phyloP scores from a whole-genome alignment of 2,797 vertebrate species.

The Mallotus villosus region DNA sequence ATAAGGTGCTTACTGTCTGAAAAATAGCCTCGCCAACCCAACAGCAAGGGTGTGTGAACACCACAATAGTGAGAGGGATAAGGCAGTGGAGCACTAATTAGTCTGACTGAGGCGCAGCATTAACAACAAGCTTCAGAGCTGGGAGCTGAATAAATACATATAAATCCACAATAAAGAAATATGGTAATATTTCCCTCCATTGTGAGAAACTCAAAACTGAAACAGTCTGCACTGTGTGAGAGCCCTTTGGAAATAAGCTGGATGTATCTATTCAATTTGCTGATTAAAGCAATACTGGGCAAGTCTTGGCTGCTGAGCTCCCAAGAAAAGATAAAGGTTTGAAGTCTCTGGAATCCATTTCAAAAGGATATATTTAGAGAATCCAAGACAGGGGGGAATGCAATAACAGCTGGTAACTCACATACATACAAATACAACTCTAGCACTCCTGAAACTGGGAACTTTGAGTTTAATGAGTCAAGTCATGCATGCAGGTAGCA shows the following conservation, averaged over 20 bases:
- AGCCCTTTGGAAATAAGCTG: slow-evolving; percentile 55
- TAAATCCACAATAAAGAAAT: slow-evolving; percentile 48
- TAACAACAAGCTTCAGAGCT: slow-evolving; percentile 43
- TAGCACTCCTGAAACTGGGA: slow-evolving; percentile 36
- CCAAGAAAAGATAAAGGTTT: slow-evolving; percentile 47
- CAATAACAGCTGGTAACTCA: slow-evolving; percentile 13
- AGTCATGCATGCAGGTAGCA: slow-evolving; percentile 80
- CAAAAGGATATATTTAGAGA: slow-evolving; percentile 37
- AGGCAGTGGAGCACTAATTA: slow-evolving; percentile 63
- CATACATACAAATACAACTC: slow-evolving; percentile 45
- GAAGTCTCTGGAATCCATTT: slow-evolving; percentile 48
- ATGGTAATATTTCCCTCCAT: slow-evolving; percentile 45
- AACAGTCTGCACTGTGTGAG: slow-evolving; percentile 39
- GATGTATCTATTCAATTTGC: slow-evolving; percentile 64
- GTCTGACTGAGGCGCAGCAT: slow-evolving; percentile 52
- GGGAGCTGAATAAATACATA: slow-evolving; percentile 62
- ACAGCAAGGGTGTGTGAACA: slow-evolving; percentile 56
- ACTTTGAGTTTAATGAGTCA: slow-evolving; percentile 60
- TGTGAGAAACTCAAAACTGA: slow-evolving; percentile 48
- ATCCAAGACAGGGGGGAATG: slow-evolving; percentile 28
- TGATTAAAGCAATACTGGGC: slow-evolving; percentile 67
- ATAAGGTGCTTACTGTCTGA: slow-evolving; percentile 66
- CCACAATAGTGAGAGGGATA: slow-evolving; percentile 56
- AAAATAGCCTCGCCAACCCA: slow-evolving; percentile 55
- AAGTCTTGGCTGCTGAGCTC: slow-evolving; percentile 53